Conservation (phyloP, 2,797 vertebrate species). For the Hydrocynus forskahlii region DNA sequence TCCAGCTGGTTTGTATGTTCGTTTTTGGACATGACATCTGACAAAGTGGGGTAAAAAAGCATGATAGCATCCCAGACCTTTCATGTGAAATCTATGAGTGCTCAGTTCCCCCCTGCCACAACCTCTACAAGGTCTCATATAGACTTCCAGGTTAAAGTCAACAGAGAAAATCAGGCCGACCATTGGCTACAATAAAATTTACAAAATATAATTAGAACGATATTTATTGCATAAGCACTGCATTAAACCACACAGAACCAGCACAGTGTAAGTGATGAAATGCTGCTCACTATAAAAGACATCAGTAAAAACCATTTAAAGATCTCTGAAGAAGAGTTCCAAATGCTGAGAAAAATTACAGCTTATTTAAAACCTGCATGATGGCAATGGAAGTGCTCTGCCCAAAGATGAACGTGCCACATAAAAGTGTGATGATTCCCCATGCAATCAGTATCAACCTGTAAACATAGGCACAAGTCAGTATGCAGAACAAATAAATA, state of each 20-base stretch:
- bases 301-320: neutral
- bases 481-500: neutral
- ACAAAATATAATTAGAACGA: too few relatives aligned
- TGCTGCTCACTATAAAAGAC: neutral
- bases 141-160: too few relatives aligned
- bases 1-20: neutral
- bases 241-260: neutral
- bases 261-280: neutral
- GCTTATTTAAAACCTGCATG: constrained; percentile 80
- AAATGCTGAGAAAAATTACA: constrained; percentile 57
- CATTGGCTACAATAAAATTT: too few relatives aligned
- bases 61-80: too few relatives aligned
- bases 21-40: neutral
- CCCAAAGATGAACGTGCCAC: constrained; percentile 91
- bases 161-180: too few relatives aligned
- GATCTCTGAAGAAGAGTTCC: neutral
- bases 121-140: too few relatives aligned
- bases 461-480: constrained; percentile 33
- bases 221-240: too few relatives aligned
- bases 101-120: too few relatives aligned
- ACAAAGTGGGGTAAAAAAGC: neutral
- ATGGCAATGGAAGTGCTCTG: constrained; percentile 88
- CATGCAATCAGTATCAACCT: constrained; percentile 85
- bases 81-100: too few relatives aligned
- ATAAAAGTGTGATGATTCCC: constrained; percentile 84